Conservation (phyloP, 2,888 invertebrate genomes). For the Pollenia amentaria region DNA sequence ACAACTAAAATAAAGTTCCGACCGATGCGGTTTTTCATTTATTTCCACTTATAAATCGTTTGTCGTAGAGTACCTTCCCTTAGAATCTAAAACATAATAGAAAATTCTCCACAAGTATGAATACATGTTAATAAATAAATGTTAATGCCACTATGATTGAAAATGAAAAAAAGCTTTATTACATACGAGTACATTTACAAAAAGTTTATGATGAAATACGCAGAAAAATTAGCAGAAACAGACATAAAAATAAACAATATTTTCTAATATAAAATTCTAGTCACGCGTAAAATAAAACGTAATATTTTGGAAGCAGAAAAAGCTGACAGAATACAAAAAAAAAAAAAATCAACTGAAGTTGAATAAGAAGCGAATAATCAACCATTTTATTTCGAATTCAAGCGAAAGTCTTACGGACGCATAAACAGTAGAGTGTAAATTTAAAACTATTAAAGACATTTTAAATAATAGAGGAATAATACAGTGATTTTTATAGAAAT, state of each 20-base stretch:
- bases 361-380: slow-evolving; percentile 29
- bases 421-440: neutral
- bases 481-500: neutral
- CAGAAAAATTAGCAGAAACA: neutral
- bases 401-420: slow-evolving; percentile 21
- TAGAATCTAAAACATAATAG: slow-evolving; percentile 25
- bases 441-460: neutral
- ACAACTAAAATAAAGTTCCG: too few relatives aligned
- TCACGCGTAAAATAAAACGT: slow-evolving; percentile 68
- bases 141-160: slow-evolving; percentile 48
- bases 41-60: too few relatives aligned
- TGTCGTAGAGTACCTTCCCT: too few relatives aligned
- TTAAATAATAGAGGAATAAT: too few relatives aligned
- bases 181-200: neutral
- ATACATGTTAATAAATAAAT: slow-evolving; percentile 26
- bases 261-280: slow-evolving; percentile 60
- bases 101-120: slow-evolving; percentile 23
- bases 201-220: slow-evolving; percentile 36
- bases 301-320: slow-evolving; percentile 53
- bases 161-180: neutral
- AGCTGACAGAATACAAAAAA: slow-evolving; percentile 2
- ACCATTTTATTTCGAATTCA: slow-evolving; percentile 17
- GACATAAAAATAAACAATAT: slow-evolving; percentile 19
- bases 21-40: too few relatives aligned
- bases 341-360: slow-evolving; percentile 28